Evolutionary conservation across 2,888 invertebrate species (phyloP).

Genomic region (Penaeus monodon): DNA sequence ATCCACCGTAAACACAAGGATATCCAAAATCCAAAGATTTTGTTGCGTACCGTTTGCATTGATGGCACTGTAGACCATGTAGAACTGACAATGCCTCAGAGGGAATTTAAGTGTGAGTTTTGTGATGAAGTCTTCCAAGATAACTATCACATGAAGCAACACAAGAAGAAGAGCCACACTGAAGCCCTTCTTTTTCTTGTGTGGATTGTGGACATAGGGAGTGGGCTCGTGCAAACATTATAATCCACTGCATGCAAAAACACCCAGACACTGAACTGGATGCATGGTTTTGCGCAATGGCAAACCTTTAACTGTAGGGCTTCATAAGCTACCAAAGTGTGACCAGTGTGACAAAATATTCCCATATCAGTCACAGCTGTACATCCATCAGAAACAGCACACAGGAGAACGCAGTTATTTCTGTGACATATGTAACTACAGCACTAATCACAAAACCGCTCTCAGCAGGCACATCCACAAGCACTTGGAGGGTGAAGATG

Average conservation of each 20-base stretch:
- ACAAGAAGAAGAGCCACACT: constrained; percentile 56
- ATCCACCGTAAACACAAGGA: constrained; percentile 62
- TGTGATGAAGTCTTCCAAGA: constrained; percentile 54
- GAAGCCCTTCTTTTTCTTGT: constrained; percentile 61
- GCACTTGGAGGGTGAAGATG: constrained; percentile 34
- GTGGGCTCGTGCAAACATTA: constrained; percentile 58
- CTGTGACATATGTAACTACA: constrained; percentile 62
- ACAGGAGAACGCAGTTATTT: constrained; percentile 60
- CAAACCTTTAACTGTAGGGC: constrained; percentile 59
- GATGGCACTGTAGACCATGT: constrained; percentile 63
- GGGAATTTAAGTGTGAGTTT: constrained; percentile 62
- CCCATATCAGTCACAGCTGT: constrained; percentile 61
- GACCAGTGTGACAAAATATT: constrained; percentile 62
- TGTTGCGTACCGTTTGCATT: constrained; percentile 57
- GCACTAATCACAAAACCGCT: constrained; percentile 57
- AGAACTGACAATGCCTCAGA: constrained; percentile 55
- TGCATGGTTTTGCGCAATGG: constrained; percentile 48
- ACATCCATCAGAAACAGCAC: constrained; percentile 61
- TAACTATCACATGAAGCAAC: constrained; percentile 62
- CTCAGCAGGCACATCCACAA: constrained; percentile 59
- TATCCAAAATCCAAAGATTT: constrained; percentile 56
- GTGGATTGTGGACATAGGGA: constrained; percentile 54
- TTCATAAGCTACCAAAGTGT: constrained; percentile 60
- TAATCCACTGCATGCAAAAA: constrained; percentile 60
- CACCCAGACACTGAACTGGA: constrained; percentile 52